phyloP scores from a whole-genome alignment of 2,888 invertebrate genomes.

The Ophion slaviceki region DNA sequence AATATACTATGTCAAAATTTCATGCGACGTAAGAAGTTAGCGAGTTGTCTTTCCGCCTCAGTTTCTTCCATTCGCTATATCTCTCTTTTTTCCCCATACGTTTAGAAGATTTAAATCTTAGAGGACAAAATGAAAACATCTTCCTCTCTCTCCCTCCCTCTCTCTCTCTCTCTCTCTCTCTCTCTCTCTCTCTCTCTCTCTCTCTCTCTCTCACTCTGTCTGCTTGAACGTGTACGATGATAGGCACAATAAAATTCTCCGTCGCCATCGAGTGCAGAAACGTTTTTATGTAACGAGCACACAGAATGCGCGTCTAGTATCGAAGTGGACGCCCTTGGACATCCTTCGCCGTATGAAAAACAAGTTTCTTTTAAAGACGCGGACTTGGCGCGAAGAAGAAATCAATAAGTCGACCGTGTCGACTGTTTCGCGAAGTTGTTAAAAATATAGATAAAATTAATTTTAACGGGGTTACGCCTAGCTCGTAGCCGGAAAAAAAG shows the following conservation, averaged over 20 bases:
- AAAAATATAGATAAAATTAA: background rate
- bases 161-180: slow-evolving; percentile 1
- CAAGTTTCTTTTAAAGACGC: slow-evolving; percentile 73
- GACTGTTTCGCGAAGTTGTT: slow-evolving; percentile 1
- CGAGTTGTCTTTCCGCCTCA: background rate
- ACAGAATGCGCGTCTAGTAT: slow-evolving; percentile 68
- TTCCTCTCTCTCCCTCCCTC: background rate
- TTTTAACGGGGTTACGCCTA: background rate
- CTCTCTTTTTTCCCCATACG: background rate
- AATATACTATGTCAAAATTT: slow-evolving; percentile 3
- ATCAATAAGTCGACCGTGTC: slow-evolving; percentile 42
- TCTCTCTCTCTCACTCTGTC: too few species aligned
- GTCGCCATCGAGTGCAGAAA: slow-evolving; percentile 32
- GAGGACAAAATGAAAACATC: background rate
- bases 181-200: background rate
- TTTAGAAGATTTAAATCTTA: background rate
- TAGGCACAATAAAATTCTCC: slow-evolving; percentile 34
- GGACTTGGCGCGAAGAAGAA: slow-evolving; percentile 54
- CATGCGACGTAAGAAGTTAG: background rate
- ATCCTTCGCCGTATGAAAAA: slow-evolving; percentile 73
- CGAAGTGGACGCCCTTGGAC: slow-evolving; percentile 77
- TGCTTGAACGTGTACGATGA: background rate
- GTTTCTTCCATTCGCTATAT: background rate
- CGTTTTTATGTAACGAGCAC: slow-evolving; percentile 66
- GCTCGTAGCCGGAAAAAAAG: too few species aligned